Evolutionary conservation across 2,797 vertebrate species (phyloP).

Genomic region (Yasuhikotakia modesta): DNA sequence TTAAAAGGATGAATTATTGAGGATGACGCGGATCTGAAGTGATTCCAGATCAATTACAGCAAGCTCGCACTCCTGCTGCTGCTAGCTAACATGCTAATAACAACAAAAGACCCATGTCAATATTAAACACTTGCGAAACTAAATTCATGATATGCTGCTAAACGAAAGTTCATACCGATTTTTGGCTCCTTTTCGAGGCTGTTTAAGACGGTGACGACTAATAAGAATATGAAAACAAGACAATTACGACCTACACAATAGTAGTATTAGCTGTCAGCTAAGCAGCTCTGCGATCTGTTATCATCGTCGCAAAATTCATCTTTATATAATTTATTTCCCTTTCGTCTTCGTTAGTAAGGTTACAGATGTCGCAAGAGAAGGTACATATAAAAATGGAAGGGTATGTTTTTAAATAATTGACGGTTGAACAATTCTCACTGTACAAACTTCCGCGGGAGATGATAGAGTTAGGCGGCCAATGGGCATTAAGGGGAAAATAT

Average conservation of each 20-base stretch:
- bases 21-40: neutral
- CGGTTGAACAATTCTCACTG: neutral
- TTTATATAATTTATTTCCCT: neutral
- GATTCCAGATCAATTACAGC: neutral
- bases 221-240: neutral
- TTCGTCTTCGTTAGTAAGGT: neutral
- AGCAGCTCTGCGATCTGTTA: neutral
- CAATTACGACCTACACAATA: neutral
- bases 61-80: neutral
- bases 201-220: neutral
- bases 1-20: neutral
- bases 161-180: neutral
- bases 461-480: slow-evolving; percentile 8
- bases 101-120: slow-evolving; percentile 3
- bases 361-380: neutral
- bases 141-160: neutral
- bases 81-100: slow-evolving; percentile 42
- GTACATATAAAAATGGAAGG: neutral
- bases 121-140: neutral
- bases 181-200: neutral
- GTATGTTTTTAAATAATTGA: slow-evolving; percentile 40
- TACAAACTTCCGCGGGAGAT: slow-evolving; percentile 51
- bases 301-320: neutral
- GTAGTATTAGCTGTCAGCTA: slow-evolving; percentile 18
- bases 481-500: slow-evolving; percentile 54